phyloP scores from a whole-genome alignment of 1,140 invertebrate species.

The Apocrypta bakeri region DNA sequence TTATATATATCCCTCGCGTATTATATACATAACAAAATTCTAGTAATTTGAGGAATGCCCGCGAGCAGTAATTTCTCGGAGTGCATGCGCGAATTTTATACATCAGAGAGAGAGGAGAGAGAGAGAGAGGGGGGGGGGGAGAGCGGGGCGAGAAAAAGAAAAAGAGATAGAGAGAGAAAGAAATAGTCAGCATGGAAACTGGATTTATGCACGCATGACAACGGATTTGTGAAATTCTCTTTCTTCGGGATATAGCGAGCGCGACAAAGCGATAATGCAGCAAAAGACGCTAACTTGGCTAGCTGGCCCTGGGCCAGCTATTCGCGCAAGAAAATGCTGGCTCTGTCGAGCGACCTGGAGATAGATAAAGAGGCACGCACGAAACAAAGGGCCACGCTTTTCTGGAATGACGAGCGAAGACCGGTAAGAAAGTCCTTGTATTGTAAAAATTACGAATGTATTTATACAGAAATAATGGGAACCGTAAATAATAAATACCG shows the following conservation, averaged over 20 bases:
- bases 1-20: too few species aligned
- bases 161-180: too few species aligned
- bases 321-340: constrained; percentile 13
- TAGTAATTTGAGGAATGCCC: constrained; percentile 13
- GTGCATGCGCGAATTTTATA: constrained; percentile 17
- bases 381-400: constrained; percentile 7
- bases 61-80: background rate
- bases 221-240: constrained; percentile 44
- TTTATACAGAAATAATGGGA: too few species aligned
- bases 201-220: constrained; percentile 46
- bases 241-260: constrained; percentile 22
- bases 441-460: too few species aligned
- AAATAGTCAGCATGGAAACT: background rate
- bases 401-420: background rate
- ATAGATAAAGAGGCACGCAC: constrained; percentile 32
- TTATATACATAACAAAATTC: too few species aligned
- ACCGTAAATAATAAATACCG: too few species aligned
- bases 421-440: too few species aligned
- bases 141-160: too few species aligned
- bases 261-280: constrained; percentile 60
- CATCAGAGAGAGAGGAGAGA: too few species aligned
- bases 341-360: background rate
- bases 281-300: constrained; percentile 57
- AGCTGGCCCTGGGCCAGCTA: constrained; percentile 62
- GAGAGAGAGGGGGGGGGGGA: too few species aligned